Evolutionary conservation across 2,888 invertebrate species (phyloP).

Genomic region (Lottia gigantea): DNA sequence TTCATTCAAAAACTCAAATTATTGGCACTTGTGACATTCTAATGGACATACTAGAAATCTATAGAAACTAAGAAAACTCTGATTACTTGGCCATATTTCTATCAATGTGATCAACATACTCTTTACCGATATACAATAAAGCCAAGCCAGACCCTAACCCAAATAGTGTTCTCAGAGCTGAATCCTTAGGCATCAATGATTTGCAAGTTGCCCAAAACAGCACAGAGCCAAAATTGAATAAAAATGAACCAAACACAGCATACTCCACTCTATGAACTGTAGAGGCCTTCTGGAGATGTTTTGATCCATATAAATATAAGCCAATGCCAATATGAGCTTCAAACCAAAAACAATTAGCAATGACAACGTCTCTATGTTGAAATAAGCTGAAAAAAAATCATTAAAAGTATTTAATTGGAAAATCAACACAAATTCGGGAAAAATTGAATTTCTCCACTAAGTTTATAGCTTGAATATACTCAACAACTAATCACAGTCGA

Average conservation of each 20-base stretch:
- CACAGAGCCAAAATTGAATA: conserved; percentile 91
- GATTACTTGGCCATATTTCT: conserved; percentile 7
- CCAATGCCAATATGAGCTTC: conserved; percentile 85
- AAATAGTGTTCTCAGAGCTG: conserved; percentile 76
- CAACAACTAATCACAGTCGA: too few relatives aligned
- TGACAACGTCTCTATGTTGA: conserved; percentile 57
- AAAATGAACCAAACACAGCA: conserved; percentile 70
- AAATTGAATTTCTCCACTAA: too few relatives aligned
- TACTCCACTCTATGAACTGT: conserved; percentile 77
- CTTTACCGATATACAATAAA: conserved; percentile 46
- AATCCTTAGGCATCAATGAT: conserved; percentile 80
- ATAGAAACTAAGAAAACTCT: not conserved
- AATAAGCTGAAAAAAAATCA: conserved; percentile 61
- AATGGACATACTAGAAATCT: not conserved
- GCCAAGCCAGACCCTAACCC: conserved; percentile 72
- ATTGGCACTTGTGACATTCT: not conserved
- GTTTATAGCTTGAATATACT: too few relatives aligned
- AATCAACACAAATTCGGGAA: too few relatives aligned
- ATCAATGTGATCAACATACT: conserved; percentile 42
- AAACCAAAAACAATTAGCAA: conserved; percentile 79
- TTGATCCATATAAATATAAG: conserved; percentile 83
- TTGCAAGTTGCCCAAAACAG: conserved; percentile 88
- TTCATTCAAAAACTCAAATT: conserved; percentile 10
- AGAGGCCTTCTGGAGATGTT: conserved; percentile 78
- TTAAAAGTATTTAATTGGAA: too few relatives aligned